These are phyloP conservation scores for Mungos mungo DNA, from an alignment of 2,113 vertebrate genomes.

Conservation along the genomic window DNA sequence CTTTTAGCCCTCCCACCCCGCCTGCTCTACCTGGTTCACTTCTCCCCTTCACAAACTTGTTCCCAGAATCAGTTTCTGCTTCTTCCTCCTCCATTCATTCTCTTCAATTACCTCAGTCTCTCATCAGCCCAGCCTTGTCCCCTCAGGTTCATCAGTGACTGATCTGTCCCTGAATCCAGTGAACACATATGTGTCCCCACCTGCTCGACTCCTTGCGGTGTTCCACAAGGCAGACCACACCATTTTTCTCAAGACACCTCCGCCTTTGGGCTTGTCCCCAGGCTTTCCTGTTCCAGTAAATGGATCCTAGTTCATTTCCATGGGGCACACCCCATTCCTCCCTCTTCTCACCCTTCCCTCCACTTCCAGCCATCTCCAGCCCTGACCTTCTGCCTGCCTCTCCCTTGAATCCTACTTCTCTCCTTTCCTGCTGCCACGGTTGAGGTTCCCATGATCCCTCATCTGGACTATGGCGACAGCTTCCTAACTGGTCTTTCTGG, in stretches of 20 bases:
- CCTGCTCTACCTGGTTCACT: not conserved
- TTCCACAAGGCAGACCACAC: not conserved
- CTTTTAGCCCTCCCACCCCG: not conserved
- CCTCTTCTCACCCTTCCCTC: not conserved
- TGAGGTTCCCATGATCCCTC: not conserved
- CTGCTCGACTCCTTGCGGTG: not conserved
- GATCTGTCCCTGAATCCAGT: not conserved
- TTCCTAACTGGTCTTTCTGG: not conserved
- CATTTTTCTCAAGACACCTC: not conserved
- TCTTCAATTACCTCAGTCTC: not conserved
- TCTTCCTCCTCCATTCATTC: not conserved
- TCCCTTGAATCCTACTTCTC: not conserved
- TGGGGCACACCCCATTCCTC: not conserved
- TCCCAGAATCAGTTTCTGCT: not conserved
- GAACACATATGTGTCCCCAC: not conserved
- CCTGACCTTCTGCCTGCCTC: not conserved
- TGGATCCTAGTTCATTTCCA: not conserved
- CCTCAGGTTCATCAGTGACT: not conserved
- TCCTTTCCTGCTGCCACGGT: not conserved
- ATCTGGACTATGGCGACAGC: not conserved
- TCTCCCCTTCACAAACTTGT: not conserved
- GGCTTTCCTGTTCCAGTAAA: not conserved
- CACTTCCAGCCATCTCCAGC: not conserved
- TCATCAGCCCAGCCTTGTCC: not conserved
- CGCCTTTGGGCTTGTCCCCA: not conserved